Conservation (phyloP, 2,113 vertebrate genomes). For the Nicator chloris region DNA sequence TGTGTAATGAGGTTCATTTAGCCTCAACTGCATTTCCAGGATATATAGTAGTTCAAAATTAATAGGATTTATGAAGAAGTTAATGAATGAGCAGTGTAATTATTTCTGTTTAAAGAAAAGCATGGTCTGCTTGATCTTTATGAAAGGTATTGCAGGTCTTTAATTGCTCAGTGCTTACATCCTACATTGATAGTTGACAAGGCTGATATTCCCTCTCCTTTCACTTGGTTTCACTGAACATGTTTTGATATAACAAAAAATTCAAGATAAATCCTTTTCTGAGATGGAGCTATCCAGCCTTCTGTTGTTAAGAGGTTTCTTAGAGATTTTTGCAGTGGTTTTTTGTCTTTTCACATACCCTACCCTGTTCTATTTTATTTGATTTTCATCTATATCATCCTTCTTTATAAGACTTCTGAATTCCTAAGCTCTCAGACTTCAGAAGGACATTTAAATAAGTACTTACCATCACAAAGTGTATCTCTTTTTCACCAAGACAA, state of each 20-base stretch:
- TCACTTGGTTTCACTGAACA: neutral
- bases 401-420: neutral
- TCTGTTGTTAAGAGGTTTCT: neutral
- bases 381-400: neutral
- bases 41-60: constrained; percentile 45
- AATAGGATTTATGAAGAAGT: constrained; percentile 52
- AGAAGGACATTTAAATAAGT: neutral
- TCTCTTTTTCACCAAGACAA: neutral
- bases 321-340: neutral
- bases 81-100: constrained; percentile 44
- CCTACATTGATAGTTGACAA: neutral
- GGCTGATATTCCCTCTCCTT: constrained; percentile 26
- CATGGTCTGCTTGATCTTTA: constrained; percentile 46
- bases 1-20: constrained; percentile 57
- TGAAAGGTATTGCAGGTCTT: constrained; percentile 15
- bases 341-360: neutral
- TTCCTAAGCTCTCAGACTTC: neutral
- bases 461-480: neutral
- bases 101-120: constrained; percentile 58
- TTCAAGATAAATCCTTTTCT: neutral
- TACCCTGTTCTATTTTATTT: neutral
- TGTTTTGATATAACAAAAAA: neutral
- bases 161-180: constrained; percentile 30
- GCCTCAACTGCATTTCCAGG: constrained; percentile 24
- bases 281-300: neutral